These are phyloP conservation scores for Melitaea athalia DNA, from an alignment of 2,888 invertebrate genomes.

Conservation along the genomic window DNA sequence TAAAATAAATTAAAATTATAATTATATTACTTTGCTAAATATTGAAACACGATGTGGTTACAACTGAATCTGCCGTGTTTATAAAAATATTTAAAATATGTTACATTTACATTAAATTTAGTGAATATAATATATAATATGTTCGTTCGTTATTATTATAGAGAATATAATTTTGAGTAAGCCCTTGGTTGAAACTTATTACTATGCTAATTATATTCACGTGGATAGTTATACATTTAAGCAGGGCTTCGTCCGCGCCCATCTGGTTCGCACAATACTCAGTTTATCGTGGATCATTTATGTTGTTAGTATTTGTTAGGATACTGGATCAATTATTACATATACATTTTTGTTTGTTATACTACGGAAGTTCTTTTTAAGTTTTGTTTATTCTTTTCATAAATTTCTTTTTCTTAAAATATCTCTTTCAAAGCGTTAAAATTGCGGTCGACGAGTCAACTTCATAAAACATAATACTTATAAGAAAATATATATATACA, in stretches of 20 bases:
- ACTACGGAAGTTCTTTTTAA: not conserved
- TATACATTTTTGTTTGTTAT: no score
- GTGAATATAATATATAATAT: no score
- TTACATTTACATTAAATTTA: no score
- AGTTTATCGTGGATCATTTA: not conserved
- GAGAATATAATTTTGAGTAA: not conserved
- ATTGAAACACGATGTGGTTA: no score
- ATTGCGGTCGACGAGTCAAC: not conserved
- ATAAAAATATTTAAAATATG: no score
- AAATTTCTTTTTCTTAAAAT: not conserved
- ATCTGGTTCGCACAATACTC: not conserved
- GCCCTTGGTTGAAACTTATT: conserved; percentile 3
- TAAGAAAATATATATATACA: not conserved
- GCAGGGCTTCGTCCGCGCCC: not conserved
- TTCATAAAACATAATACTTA: not conserved
- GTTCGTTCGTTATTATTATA: not conserved
- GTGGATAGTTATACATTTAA: not conserved
- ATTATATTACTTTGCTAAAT: no score
- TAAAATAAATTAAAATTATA: no score
- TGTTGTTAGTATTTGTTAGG: not conserved
- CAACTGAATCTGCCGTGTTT: no score
- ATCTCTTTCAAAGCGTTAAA: not conserved
- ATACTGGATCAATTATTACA: no score
- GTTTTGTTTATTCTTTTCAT: no score
- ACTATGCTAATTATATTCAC: conserved; percentile 9